These are phyloP conservation scores for Eubasilissa regina DNA, from an alignment of 1,140 invertebrate genomes.

Conservation along the genomic window DNA sequence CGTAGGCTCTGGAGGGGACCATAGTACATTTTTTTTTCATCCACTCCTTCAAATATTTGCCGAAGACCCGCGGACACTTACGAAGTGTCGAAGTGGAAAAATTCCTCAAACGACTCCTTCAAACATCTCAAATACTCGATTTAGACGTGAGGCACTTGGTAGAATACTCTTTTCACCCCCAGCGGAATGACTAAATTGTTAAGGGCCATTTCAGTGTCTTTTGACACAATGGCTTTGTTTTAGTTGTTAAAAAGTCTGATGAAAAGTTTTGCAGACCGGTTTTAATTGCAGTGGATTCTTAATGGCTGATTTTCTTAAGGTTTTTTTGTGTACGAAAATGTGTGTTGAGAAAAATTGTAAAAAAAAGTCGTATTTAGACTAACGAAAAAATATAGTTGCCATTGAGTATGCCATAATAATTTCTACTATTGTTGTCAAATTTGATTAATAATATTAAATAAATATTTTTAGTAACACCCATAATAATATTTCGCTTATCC, in stretches of 20 bases:
- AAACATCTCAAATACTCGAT: constrained; percentile 16
- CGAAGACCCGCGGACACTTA: constrained; percentile 56
- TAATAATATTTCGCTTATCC: too few relatives aligned
- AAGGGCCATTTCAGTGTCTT: neutral
- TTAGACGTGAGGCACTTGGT: neutral
- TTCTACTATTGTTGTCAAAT: too few relatives aligned
- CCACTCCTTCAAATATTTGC: constrained; percentile 57
- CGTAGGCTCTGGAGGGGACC: neutral
- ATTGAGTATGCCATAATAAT: too few relatives aligned
- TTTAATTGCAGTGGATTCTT: constrained; percentile 20
- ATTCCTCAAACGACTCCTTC: constrained; percentile 23
- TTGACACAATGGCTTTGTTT: neutral
- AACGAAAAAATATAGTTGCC: too few relatives aligned
- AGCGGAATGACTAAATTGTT: neutral
- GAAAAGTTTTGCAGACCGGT: neutral
- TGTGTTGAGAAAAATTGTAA: too few relatives aligned
- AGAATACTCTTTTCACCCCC: neutral
- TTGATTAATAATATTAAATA: too few relatives aligned
- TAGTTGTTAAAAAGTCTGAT: neutral
- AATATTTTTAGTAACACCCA: too few relatives aligned
- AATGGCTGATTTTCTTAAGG: constrained; percentile 11
- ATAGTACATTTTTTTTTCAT: constrained; percentile 34
- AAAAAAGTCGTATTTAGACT: too few relatives aligned
- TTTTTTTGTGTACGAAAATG: too few relatives aligned
- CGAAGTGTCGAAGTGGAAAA: constrained; percentile 57